Evolutionary conservation across 1,140 invertebrate genomes (phyloP).

Genomic region (Drosophila ohnishii): DNA sequence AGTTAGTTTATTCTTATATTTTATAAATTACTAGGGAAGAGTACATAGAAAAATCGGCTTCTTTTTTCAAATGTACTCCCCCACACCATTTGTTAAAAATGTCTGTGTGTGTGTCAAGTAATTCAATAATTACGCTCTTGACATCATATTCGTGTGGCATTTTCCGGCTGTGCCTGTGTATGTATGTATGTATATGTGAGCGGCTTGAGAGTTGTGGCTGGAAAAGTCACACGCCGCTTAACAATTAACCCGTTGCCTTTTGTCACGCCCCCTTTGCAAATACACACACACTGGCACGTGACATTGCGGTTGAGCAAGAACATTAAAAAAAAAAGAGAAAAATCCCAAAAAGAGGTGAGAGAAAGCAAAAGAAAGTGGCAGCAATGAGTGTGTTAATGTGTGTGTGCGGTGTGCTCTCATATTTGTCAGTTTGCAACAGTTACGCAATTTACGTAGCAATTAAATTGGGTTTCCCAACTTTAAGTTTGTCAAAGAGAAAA

Average conservation of each 20-base stretch:
- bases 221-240: conserved; percentile 64
- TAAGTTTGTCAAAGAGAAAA: conserved; percentile 1
- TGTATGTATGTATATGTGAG: conserved; percentile 29
- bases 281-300: conserved; percentile 28
- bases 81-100: background rate
- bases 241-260: conserved; percentile 61
- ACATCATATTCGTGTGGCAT: conserved; percentile 74
- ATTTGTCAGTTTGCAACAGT: conserved; percentile 24
- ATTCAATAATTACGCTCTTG: conserved; percentile 79
- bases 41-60: background rate
- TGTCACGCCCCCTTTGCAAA: conserved; percentile 25
- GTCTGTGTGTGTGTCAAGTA: conserved; percentile 52
- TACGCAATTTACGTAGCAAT: conserved; percentile 31
- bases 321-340: conserved; percentile 15
- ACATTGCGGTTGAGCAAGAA: conserved; percentile 34
- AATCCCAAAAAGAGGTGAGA: conserved; percentile 24
- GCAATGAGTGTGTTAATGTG: background rate
- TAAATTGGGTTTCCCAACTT: conserved; percentile 21
- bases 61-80: background rate
- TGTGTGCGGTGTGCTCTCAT: conserved; percentile 5
- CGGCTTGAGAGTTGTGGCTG: conserved; percentile 28
- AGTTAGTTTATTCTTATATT: background rate
- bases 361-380: conserved; percentile 22
- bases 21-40: background rate
- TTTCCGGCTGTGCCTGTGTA: conserved; percentile 32